Percentiles rank a stretch among this genome's conserved stretches.
Evolutionary conservation across 2,797 vertebrate species (phyloP).

Genomic region (Psittacula derbiana): DNA sequence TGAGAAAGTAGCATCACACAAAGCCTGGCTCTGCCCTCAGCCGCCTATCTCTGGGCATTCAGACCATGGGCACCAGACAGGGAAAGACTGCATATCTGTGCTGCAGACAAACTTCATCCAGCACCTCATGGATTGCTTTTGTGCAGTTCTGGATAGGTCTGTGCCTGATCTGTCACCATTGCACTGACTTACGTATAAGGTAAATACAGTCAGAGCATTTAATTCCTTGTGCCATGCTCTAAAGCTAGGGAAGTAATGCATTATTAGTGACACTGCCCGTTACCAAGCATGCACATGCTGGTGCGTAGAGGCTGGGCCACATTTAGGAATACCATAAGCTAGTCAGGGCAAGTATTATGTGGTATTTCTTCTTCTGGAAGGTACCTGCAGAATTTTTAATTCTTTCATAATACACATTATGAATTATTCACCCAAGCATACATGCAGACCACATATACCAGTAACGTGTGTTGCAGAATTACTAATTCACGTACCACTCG

Average conservation of each 20-base stretch:
- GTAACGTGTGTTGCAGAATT: neutral
- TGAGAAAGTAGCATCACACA: neutral
- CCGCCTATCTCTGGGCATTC: neutral
- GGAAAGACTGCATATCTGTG: neutral
- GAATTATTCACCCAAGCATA: neutral
- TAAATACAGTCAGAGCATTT: neutral
- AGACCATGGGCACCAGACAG: neutral
- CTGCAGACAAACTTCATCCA: neutral
- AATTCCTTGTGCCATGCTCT: neutral
- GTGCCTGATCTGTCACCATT: neutral
- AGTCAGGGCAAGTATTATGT: neutral
- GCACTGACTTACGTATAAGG: accelerated
- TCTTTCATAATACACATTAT: neutral
- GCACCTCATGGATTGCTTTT: accelerated
- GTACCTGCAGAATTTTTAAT: neutral
- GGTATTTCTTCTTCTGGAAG: neutral
- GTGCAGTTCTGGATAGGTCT: neutral
- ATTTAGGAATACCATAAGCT: neutral
- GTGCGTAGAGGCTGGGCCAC: neutral
- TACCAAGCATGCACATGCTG: neutral
- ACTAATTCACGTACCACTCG: neutral
- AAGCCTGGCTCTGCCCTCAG: neutral
- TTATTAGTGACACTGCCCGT: neutral
- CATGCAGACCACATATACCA: neutral
- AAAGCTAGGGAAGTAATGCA: neutral